Evolutionary conservation across 2,888 invertebrate species (phyloP).

Genomic region (Lysandra coridon): DNA sequence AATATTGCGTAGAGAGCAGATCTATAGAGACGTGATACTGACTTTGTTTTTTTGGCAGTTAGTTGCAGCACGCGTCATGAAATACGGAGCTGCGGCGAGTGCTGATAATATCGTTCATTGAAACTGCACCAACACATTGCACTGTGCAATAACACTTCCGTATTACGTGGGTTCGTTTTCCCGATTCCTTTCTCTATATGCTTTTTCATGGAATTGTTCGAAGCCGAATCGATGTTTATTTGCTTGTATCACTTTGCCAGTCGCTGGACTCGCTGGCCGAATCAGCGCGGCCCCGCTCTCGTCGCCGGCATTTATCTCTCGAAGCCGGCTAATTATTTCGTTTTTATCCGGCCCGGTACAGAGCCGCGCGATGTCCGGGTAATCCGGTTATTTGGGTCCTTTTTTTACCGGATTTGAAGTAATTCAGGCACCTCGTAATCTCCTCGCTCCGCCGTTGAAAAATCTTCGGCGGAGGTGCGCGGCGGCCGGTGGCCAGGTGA

Average conservation of each 20-base stretch:
- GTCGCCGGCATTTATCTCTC: not conserved
- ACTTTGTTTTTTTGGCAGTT: too few species aligned
- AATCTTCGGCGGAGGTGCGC: not conserved
- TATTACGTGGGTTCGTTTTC: not conserved
- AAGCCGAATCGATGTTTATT: not conserved
- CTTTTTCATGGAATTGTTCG: not conserved
- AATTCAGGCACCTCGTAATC: not conserved
- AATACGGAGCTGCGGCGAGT: not conserved
- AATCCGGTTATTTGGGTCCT: not conserved
- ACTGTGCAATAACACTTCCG: not conserved
- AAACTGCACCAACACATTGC: not conserved
- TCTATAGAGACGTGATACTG: too few species aligned
- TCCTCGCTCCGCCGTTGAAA: not conserved
- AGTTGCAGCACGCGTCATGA: not conserved
- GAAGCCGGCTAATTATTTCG: slow-evolving; percentile 8
- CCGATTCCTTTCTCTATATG: not conserved
- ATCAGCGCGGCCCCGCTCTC: not conserved
- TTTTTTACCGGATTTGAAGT: not conserved
- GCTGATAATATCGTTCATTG: not conserved
- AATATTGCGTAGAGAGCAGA: too few species aligned
- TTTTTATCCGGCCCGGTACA: not conserved
- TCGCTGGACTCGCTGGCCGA: not conserved
- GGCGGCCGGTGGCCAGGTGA: not conserved
- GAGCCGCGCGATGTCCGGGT: not conserved
- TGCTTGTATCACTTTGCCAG: not conserved